A percentile compares a stretch with the other conserved stretches of the same genome.
Evolutionary conservation across 2,113 vertebrate species (phyloP).

Genomic region (Picathartes gymnocephalus): DNA sequence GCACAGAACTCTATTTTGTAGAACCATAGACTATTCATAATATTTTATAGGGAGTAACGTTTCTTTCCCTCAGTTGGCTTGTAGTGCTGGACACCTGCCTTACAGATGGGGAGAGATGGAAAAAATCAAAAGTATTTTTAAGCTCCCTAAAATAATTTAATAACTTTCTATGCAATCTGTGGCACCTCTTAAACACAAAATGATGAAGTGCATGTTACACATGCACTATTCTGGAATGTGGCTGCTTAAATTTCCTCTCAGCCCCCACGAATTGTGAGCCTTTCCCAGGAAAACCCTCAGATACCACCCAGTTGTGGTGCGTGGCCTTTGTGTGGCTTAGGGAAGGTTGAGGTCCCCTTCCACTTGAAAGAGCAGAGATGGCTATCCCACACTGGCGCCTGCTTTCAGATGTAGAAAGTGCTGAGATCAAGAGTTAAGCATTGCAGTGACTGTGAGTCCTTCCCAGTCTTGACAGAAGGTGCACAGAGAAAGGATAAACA

Average conservation of each 20-base stretch:
- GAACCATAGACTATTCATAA: constrained; percentile 12
- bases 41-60: constrained; percentile 31
- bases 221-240: background rate
- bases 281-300: background rate
- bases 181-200: constrained; percentile 50
- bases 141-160: constrained; percentile 55
- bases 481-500: background rate
- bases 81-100: constrained; percentile 28
- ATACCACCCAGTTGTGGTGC: background rate
- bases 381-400: fast-evolving
- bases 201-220: background rate
- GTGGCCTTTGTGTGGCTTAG: background rate
- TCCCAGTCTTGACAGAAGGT: background rate
- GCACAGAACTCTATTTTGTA: constrained; percentile 19
- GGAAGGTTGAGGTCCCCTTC: background rate
- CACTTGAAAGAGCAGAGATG: background rate
- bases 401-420: background rate
- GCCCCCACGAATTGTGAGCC: fast-evolving
- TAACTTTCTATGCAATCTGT: constrained; percentile 54
- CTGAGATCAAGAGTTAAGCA: background rate
- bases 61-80: constrained; percentile 25
- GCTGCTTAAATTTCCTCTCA: constrained; percentile 8
- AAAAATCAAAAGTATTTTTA: constrained; percentile 44
- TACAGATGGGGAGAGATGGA: constrained; percentile 27
- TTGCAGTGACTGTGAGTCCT: background rate